Conservation (phyloP, 2,888 invertebrate species). For the Drosophila prolongata region DNA sequence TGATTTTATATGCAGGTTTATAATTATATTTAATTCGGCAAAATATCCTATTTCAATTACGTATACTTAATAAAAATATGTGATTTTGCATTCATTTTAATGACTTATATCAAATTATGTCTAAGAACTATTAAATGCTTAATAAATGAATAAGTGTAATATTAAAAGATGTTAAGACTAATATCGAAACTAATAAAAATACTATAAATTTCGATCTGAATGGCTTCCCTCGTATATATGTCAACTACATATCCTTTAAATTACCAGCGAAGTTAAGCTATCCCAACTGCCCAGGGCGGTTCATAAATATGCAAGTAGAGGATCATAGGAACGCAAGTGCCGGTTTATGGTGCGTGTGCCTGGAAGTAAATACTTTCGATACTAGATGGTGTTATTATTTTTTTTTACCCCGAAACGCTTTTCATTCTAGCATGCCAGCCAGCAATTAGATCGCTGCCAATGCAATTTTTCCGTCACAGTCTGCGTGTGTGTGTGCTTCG, state of each 20-base stretch:
- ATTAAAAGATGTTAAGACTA: too few relatives aligned
- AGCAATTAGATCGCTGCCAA: slow-evolving; percentile 67
- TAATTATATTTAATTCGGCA: too few relatives aligned
- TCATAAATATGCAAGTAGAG: slow-evolving; percentile 68
- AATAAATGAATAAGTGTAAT: too few relatives aligned
- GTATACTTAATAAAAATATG: too few relatives aligned
- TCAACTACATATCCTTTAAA: slow-evolving; percentile 46
- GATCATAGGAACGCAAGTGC: slow-evolving; percentile 23
- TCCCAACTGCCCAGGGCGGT: slow-evolving; percentile 47
- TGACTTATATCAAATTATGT: too few relatives aligned
- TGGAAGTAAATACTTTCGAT: slow-evolving; percentile 32
- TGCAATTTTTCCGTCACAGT: slow-evolving; percentile 43
- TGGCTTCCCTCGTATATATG: slow-evolving; percentile 22
- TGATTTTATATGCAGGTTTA: too few relatives aligned
- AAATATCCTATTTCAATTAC: too few relatives aligned
- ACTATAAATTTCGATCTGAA: too few relatives aligned
- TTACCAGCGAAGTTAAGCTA: slow-evolving; percentile 50
- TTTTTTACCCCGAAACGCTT: slow-evolving; percentile 25
- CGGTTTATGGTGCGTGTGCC: slow-evolving; percentile 42
- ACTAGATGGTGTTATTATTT: slow-evolving; percentile 21
- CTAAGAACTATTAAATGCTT: too few relatives aligned
- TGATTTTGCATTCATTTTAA: too few relatives aligned
- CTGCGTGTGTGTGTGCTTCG: slow-evolving; percentile 5
- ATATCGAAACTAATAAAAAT: too few relatives aligned
- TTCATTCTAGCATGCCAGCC: slow-evolving; percentile 59